These are phyloP conservation scores for Labeo calbasu DNA, from an alignment of 2,797 vertebrate genomes.

Conservation along the genomic window DNA sequence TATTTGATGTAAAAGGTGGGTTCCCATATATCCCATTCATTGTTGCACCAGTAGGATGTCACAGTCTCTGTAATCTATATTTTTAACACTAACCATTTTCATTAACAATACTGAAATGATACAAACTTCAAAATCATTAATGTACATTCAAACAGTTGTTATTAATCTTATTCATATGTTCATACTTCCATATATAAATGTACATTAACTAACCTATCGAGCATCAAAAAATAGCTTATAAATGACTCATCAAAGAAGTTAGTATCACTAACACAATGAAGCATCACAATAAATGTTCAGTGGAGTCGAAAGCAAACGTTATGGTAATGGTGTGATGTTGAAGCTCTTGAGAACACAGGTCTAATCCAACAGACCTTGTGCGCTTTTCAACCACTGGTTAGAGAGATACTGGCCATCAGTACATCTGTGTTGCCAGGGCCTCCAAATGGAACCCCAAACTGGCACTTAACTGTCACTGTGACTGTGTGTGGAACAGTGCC, in stretches of 20 bases:
- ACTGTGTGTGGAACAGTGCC: slow-evolving; percentile 58
- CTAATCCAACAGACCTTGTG: slow-evolving; percentile 51
- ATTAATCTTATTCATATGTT: neutral
- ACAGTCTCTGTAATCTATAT: neutral
- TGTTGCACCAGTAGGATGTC: neutral
- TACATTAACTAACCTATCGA: neutral
- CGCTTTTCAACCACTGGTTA: slow-evolving; percentile 54
- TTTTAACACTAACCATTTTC: neutral
- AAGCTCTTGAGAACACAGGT: slow-evolving; percentile 51
- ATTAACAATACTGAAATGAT: neutral
- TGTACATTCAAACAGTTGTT: neutral
- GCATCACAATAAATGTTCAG: slow-evolving; percentile 3
- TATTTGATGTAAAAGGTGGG: neutral
- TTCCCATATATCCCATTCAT: neutral
- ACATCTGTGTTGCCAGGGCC: slow-evolving; percentile 54
- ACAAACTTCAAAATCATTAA: neutral
- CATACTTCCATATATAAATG: neutral
- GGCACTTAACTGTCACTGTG: slow-evolving; percentile 60
- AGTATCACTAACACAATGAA: neutral
- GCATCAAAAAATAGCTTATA: neutral
- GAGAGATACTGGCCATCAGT: slow-evolving; percentile 57
- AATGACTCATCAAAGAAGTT: neutral
- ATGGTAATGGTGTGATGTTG: slow-evolving; percentile 37
- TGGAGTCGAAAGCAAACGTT: slow-evolving; percentile 37
- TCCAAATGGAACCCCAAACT: slow-evolving; percentile 60